phyloP scores from a whole-genome alignment of 2,888 invertebrate species.

The Metellina segmentata region DNA sequence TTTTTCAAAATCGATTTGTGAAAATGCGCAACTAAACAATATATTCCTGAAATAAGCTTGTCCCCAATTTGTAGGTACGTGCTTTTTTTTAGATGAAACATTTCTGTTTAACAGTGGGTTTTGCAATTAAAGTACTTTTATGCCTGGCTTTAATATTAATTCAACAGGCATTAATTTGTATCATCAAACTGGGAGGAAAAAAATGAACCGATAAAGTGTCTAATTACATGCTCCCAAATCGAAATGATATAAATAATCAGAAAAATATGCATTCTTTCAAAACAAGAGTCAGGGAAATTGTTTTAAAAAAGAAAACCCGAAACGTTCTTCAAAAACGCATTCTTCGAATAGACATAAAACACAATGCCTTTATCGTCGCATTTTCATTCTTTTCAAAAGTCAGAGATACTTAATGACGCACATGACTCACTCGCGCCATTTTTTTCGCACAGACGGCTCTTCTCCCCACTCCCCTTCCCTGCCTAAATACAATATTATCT shows the following conservation, averaged over 20 bases:
- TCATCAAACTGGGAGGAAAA: not conserved
- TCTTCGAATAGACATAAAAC: not conserved
- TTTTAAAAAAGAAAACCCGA: not conserved
- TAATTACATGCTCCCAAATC: not conserved
- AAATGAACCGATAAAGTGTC: not conserved
- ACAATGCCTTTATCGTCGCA: not conserved
- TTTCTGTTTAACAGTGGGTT: too few species aligned
- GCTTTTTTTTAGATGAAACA: too few species aligned
- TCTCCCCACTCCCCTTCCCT: not conserved
- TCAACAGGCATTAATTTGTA: not conserved
- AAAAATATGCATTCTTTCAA: not conserved
- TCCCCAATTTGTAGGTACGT: too few species aligned
- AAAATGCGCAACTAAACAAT: too few species aligned
- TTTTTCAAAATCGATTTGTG: too few species aligned
- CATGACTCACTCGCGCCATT: not conserved
- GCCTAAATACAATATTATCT: constrained; percentile 10
- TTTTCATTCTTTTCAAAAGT: not conserved
- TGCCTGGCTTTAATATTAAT: too few species aligned
- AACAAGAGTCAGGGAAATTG: not conserved
- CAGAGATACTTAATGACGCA: constrained; percentile 13
- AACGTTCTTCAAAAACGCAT: not conserved
- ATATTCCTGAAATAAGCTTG: too few species aligned
- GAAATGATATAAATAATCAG: not conserved
- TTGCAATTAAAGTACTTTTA: too few species aligned
- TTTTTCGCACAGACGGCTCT: not conserved